phyloP scores from a whole-genome alignment of 1,140 invertebrate species.

The Lutraria rhynchaena region DNA sequence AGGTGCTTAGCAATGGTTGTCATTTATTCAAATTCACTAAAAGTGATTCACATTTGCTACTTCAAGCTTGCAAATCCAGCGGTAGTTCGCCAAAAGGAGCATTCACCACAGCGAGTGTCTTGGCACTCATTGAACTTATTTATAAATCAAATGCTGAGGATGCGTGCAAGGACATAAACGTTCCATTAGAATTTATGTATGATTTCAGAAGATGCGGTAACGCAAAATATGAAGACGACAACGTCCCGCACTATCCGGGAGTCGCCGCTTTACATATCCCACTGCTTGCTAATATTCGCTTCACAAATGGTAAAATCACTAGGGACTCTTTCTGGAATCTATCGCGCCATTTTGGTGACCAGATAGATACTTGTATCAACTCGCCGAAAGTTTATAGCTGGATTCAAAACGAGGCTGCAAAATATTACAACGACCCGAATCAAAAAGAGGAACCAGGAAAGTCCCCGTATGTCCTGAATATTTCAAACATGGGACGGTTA shows the following conservation, averaged over 20 bases:
- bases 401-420: conserved; percentile 17
- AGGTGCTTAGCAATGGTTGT: conserved; percentile 30
- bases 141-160: background rate
- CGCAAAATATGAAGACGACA: background rate
- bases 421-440: background rate
- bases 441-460: conserved; percentile 12
- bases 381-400: conserved; percentile 28
- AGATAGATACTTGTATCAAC: conserved; percentile 1
- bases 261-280: conserved; percentile 29
- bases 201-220: conserved; percentile 30
- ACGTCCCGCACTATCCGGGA: conserved; percentile 26
- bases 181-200: conserved; percentile 42
- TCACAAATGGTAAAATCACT: background rate
- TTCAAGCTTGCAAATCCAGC: background rate
- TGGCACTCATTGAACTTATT: conserved; percentile 38
- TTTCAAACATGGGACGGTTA: conserved; percentile 48
- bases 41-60: background rate
- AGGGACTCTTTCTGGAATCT: conserved; percentile 32
- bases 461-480: conserved; percentile 37
- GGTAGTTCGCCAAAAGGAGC: conserved; percentile 13
- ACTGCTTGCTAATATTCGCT: background rate
- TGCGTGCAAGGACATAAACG: background rate
- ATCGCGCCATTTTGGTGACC: conserved; percentile 4
- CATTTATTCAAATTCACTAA: conserved; percentile 16
- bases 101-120: conserved; percentile 17